phyloP scores from a whole-genome alignment of 2,888 invertebrate species.

The Heliconius sara region DNA sequence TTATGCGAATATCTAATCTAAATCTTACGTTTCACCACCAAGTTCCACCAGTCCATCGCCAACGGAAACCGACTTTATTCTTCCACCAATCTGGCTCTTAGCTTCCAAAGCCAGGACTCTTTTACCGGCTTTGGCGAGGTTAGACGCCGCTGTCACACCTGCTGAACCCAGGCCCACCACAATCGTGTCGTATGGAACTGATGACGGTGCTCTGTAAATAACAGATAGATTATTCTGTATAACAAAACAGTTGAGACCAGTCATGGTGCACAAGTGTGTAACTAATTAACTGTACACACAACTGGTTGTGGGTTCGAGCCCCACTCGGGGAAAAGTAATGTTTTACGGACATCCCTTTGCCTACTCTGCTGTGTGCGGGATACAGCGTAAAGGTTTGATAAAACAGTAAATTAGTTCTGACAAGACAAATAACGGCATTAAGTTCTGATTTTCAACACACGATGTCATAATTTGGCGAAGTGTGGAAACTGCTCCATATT shows the following conservation, averaged over 20 bases:
- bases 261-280: too few species aligned
- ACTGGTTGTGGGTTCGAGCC: too few species aligned
- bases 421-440: background rate
- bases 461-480: background rate
- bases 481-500: too few species aligned
- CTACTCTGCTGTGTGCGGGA: too few species aligned
- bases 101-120: constrained; percentile 40
- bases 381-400: too few species aligned
- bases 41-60: background rate
- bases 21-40: constrained; percentile 4
- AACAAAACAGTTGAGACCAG: too few species aligned
- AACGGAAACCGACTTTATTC: background rate
- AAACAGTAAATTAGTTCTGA: background rate
- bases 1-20: background rate
- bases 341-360: too few species aligned
- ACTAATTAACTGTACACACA: too few species aligned
- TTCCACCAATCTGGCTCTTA: background rate
- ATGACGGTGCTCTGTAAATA: background rate
- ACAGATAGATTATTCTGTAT: background rate
- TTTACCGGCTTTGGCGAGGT: constrained; percentile 61
- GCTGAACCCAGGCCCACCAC: constrained; percentile 1
- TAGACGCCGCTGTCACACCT: constrained; percentile 61
- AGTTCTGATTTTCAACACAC: background rate
- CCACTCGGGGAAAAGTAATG: too few species aligned
- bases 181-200: background rate